A percentile compares a stretch with the other conserved stretches of the same genome.
These are phyloP conservation scores for Acromyrmex charruanus DNA, from an alignment of 1,140 invertebrate species.

Conservation along the genomic window DNA sequence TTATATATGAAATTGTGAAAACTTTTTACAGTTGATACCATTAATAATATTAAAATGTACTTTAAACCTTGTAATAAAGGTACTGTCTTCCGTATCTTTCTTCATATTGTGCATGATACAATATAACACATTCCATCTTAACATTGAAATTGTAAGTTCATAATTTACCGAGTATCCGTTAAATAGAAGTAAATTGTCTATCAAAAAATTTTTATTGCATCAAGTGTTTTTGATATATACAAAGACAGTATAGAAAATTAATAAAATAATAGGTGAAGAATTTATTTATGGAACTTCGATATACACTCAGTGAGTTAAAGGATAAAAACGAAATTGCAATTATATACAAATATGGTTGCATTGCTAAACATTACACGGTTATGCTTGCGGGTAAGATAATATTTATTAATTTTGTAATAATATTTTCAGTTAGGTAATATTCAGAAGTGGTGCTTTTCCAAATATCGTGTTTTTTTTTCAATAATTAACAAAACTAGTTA, in stretches of 20 bases:
- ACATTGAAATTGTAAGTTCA: not conserved
- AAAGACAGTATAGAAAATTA: not conserved
- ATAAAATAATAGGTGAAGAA: not conserved
- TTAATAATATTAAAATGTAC: not conserved
- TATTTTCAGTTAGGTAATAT: not conserved
- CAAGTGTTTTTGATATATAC: not conserved
- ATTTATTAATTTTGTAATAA: not conserved
- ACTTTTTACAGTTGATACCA: not conserved
- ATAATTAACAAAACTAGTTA: not conserved
- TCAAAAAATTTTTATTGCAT: not conserved
- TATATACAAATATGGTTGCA: not conserved
- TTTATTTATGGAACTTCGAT: not conserved
- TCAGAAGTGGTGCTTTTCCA: too few species aligned
- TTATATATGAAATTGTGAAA: not conserved
- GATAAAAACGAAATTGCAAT: conserved; percentile 9
- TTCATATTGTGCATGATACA: not conserved
- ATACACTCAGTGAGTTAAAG: not conserved
- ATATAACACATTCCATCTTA: not conserved
- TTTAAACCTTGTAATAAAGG: not conserved
- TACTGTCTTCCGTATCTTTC: not conserved
- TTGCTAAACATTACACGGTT: not conserved
- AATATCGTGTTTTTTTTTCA: not conserved
- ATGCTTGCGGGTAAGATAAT: not conserved
- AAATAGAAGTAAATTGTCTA: not conserved
- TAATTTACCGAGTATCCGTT: not conserved